phyloP scores from a whole-genome alignment of 2,888 invertebrate species.

The Polydrusus pterygomalis region DNA sequence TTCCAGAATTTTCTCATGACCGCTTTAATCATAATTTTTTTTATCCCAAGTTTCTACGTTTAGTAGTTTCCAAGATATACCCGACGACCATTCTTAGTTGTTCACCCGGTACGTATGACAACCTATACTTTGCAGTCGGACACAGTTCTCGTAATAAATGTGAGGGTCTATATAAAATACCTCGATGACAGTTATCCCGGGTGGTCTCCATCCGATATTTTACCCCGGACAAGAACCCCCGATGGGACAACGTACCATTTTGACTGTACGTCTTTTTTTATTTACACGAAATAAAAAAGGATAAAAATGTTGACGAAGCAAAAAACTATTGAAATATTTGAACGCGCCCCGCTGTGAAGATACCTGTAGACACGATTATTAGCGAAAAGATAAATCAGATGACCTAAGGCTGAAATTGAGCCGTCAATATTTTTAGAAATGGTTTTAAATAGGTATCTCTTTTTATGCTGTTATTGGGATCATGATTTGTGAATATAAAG shows the following conservation, averaged over 20 bases:
- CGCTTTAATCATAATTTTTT: too few relatives aligned
- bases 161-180: conserved; percentile 30
- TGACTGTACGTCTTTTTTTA: conserved; percentile 24
- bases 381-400: conserved; percentile 59
- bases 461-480: conserved; percentile 59
- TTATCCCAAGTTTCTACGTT: too few relatives aligned
- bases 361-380: conserved; percentile 57
- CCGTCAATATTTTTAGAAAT: conserved; percentile 57
- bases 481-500: conserved; percentile 58
- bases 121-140: conserved; percentile 22
- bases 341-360: conserved; percentile 41
- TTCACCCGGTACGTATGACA: conserved; percentile 14
- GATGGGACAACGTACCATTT: conserved; percentile 29
- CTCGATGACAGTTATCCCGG: conserved; percentile 36
- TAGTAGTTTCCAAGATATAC: too few relatives aligned
- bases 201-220: conserved; percentile 39
- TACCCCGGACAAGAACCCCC: conserved; percentile 38
- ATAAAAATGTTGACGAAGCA: conserved; percentile 20
- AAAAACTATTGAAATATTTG: conserved; percentile 37
- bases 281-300: conserved; percentile 35
- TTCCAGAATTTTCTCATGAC: too few relatives aligned
- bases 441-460: conserved; percentile 57
- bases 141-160: conserved; percentile 23
- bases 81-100: too few relatives aligned
- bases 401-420: conserved; percentile 59